Evolutionary conservation across 2,797 vertebrate genomes (phyloP).

Genomic region (Diplodus sargus): DNA sequence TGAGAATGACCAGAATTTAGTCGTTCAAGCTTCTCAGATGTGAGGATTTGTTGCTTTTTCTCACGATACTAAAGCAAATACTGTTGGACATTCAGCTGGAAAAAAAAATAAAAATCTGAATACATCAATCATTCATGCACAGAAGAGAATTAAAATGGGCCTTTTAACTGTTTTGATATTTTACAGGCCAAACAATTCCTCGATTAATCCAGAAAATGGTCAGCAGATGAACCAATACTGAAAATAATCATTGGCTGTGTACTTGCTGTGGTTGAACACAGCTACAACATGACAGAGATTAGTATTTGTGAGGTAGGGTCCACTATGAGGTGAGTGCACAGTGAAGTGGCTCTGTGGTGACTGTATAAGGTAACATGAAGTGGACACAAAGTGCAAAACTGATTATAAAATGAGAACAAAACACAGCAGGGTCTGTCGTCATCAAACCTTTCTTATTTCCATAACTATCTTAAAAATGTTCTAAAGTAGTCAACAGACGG

Average conservation of each 20-base stretch:
- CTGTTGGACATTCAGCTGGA: not conserved
- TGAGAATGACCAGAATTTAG: not conserved
- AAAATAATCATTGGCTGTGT: not conserved
- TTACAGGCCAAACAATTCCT: not conserved
- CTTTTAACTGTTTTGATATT: not conserved
- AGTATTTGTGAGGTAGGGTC: constrained; percentile 65
- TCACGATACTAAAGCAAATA: not conserved
- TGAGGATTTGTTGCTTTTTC: constrained; percentile 9
- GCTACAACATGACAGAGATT: constrained; percentile 17
- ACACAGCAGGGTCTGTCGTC: not conserved
- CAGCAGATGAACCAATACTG: not conserved
- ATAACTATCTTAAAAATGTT: constrained; percentile 20
- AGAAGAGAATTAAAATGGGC: not conserved
- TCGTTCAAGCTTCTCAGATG: constrained; percentile 1
- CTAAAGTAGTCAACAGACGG: not conserved
- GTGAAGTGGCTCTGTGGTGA: constrained; percentile 5
- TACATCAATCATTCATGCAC: not conserved
- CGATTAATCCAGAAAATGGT: not conserved
- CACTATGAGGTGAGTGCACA: constrained; percentile 28
- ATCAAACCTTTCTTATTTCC: constrained; percentile 8
- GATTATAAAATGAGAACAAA: not conserved
- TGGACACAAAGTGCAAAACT: not conserved
- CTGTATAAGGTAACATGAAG: constrained; percentile 3
- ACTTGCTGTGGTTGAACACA: constrained; percentile 15
- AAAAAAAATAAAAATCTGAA: not conserved